Evolutionary conservation across 2,113 vertebrate species (phyloP), one percentile per base, ranked within the genome.

Genomic region (Melanerpes aurifrons): DNA sequence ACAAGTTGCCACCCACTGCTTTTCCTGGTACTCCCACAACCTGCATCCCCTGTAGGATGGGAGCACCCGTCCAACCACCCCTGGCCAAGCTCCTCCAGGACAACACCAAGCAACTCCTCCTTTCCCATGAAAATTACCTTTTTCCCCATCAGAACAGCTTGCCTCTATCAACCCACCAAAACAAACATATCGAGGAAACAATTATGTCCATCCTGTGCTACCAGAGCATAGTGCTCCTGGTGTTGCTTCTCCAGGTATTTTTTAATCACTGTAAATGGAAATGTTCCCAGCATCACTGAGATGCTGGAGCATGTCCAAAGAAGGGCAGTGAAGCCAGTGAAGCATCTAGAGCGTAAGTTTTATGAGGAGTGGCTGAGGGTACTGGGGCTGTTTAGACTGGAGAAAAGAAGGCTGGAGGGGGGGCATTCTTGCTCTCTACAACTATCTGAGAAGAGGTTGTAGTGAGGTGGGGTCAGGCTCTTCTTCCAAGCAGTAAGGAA

Each of bases 1-100:
- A 94, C 75, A 75, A 95, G 61, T 79, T 89, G 95, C 96, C 96
- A 91, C 89, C 93, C 97, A 95, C 89, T 73, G 92, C 70, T 75
- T 62, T 89, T 91, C 89, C 87, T 89, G 87, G 76, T 89, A 59
- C 35, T 92, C 35, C 70, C 14, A 11, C 17, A 45, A 87, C 71
- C 8, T 13, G 26, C 26, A 47, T 43, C 25, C 48, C 12, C 63
- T 2, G 2, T 73, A 71, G 76, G 47, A 62, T 40, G n/a, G 53
- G 50, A 94, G 73, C 24, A 83, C 69, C 37, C 62, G 6, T 26
- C 10, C 76, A 90, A 48, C n/a, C 56, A 76, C 57, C 62, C 15
- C 32, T n/a, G 19, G 29, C 18, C 58, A 59, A n/a, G 28, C 28
- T 29, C 28, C 37, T 28, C 37, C 29, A 67, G 40, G 26, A 45